Percentiles rank a stretch among this genome's conserved stretches.
Evolutionary conservation across 2,888 invertebrate genomes (phyloP).

Genomic region (Acrocyrtus sp.): DNA sequence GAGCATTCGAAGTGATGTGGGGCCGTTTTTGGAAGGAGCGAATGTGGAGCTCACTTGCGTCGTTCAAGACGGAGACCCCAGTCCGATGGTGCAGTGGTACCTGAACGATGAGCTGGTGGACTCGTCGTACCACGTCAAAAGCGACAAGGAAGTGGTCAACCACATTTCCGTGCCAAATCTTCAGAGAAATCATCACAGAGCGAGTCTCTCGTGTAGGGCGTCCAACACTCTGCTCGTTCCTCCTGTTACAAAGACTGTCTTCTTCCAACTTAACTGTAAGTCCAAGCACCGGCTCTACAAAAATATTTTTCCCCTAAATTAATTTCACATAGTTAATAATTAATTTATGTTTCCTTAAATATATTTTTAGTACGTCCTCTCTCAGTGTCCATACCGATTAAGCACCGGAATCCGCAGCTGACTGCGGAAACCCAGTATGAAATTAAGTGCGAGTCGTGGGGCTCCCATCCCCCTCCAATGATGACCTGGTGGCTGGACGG

Average conservation of each 20-base stretch:
- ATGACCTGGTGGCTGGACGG: constrained; percentile 62
- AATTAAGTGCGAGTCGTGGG: constrained; percentile 63
- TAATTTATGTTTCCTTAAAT: not conserved
- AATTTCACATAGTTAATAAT: not conserved
- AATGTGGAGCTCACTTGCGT: constrained; percentile 59
- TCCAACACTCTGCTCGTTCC: constrained; percentile 60
- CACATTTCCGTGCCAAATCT: constrained; percentile 63
- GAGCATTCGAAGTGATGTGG: constrained; percentile 58
- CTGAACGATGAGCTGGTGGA: constrained; percentile 61
- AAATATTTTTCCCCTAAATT: not conserved
- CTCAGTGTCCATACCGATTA: constrained; percentile 60
- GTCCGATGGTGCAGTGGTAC: constrained; percentile 62
- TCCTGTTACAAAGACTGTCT: constrained; percentile 63
- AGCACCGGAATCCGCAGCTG: constrained; percentile 59
- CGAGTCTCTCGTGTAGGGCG: constrained; percentile 60
- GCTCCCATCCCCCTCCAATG: constrained; percentile 60
- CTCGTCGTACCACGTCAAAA: constrained; percentile 58
- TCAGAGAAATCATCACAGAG: constrained; percentile 60
- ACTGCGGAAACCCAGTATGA: constrained; percentile 62
- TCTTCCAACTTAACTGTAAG: constrained; percentile 63
- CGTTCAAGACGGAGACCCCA: constrained; percentile 58
- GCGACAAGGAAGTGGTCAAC: constrained; percentile 63
- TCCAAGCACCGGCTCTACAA: constrained; percentile 5
- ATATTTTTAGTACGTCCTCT: constrained; percentile 62
- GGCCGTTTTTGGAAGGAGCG: constrained; percentile 61